phyloP scores from a whole-genome alignment of 2,888 invertebrate genomes.

The Cordilura impudica region DNA sequence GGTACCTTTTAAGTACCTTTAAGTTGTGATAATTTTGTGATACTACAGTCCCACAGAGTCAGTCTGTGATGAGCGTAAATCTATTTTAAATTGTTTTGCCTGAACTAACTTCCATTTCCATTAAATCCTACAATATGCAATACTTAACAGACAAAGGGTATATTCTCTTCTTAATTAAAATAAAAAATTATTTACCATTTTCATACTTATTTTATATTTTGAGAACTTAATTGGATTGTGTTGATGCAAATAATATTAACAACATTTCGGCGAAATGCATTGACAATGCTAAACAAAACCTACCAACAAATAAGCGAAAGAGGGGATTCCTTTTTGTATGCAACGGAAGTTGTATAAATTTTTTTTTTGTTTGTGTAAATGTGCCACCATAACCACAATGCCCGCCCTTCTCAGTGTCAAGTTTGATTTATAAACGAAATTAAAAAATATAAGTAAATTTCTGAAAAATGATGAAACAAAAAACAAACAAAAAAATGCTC shows the following conservation, averaged over 20 bases:
- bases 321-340: slow-evolving; percentile 26
- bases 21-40: too few relatives aligned
- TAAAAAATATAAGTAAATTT: slow-evolving; percentile 29
- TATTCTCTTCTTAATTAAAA: too few relatives aligned
- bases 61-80: too few relatives aligned
- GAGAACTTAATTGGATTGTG: slow-evolving; percentile 56
- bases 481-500: slow-evolving; percentile 27
- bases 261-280: slow-evolving; percentile 59
- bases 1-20: too few relatives aligned
- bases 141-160: too few relatives aligned
- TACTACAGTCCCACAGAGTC: too few relatives aligned
- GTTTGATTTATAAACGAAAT: slow-evolving; percentile 58
- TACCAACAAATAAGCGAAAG: background rate
- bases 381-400: slow-evolving; percentile 44
- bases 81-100: too few relatives aligned
- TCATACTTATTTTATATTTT: slow-evolving; percentile 3
- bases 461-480: too few relatives aligned
- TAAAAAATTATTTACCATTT: too few relatives aligned
- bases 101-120: too few relatives aligned
- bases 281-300: slow-evolving; percentile 38
- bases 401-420: slow-evolving; percentile 46
- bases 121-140: too few relatives aligned
- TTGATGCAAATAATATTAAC: slow-evolving; percentile 60
- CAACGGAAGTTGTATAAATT: slow-evolving; percentile 60
- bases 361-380: slow-evolving; percentile 54